Evolutionary conservation across 2,888 invertebrate genomes (phyloP).

Genomic region (Diplolepis rosae): DNA sequence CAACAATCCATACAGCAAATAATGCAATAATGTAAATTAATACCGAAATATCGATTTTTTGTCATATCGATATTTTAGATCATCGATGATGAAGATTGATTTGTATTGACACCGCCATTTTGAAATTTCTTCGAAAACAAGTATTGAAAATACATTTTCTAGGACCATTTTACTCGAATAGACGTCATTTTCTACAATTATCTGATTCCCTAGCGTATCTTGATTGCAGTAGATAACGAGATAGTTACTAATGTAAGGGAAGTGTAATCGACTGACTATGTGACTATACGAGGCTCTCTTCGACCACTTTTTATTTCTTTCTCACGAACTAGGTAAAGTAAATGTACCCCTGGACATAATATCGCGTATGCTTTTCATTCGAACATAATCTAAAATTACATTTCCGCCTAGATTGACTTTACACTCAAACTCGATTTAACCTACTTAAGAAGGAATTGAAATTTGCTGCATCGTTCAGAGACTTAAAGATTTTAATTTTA

Average conservation of each 20-base stretch:
- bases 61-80: too few relatives aligned
- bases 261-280: constrained; percentile 18
- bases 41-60: too few relatives aligned
- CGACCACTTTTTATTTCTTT: not conserved
- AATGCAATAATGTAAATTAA: too few relatives aligned
- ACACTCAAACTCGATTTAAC: constrained; percentile 25
- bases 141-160: constrained; percentile 18
- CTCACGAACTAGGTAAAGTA: not conserved
- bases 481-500: constrained; percentile 19
- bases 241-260: constrained; percentile 25
- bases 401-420: constrained; percentile 26
- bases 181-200: not conserved
- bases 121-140: too few relatives aligned
- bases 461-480: constrained; percentile 20
- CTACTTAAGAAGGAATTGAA: constrained; percentile 25
- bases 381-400: constrained; percentile 28
- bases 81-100: too few relatives aligned
- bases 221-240: constrained; percentile 13
- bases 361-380: constrained; percentile 14
- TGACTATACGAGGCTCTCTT: not conserved
- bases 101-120: too few relatives aligned
- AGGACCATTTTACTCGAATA: not conserved
- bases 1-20: too few relatives aligned
- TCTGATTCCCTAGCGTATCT: not conserved
- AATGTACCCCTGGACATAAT: constrained; percentile 15